phyloP scores from a whole-genome alignment of 1,140 invertebrate genomes.

The Philopotamus ludificatus region DNA sequence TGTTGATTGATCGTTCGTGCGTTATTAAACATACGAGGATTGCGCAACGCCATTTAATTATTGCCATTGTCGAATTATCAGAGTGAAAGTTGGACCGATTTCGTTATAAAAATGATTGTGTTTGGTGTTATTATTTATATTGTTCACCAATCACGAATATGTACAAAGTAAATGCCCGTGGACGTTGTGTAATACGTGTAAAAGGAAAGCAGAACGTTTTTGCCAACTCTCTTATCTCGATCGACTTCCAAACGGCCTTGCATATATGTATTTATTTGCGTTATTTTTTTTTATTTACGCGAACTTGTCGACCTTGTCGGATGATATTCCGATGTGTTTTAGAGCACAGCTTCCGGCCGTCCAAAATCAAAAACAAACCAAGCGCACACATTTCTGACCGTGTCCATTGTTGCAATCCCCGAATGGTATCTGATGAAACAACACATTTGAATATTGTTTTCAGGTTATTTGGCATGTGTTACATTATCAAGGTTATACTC shows the following conservation, averaged over 20 bases:
- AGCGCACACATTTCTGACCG: not conserved
- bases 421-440: too few relatives aligned
- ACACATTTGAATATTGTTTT: too few relatives aligned
- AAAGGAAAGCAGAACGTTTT: slow-evolving; percentile 20
- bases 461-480: too few relatives aligned
- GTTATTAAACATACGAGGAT: not conserved
- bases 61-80: slow-evolving; percentile 35
- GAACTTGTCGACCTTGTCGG: slow-evolving; percentile 27
- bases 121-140: slow-evolving; percentile 29
- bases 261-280: slow-evolving; percentile 22
- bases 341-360: slow-evolving; percentile 35
- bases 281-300: slow-evolving; percentile 8
- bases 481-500: too few relatives aligned
- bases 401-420: too few relatives aligned
- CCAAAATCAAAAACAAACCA: not conserved
- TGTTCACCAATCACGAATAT: slow-evolving; percentile 37
- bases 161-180: not conserved
- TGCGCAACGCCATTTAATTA: slow-evolving; percentile 37
- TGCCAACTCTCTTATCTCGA: slow-evolving; percentile 9
- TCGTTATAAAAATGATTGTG: slow-evolving; percentile 22
- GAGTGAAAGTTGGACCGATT: slow-evolving; percentile 35
- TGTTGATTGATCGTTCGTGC: slow-evolving; percentile 7
- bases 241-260: slow-evolving; percentile 27
- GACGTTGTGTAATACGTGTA: slow-evolving; percentile 18
- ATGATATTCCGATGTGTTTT: slow-evolving; percentile 24